Percentiles rank a stretch among this genome's conserved stretches.
phyloP scores from a whole-genome alignment of 2,888 invertebrate genomes.

The Ischnura elegans region DNA sequence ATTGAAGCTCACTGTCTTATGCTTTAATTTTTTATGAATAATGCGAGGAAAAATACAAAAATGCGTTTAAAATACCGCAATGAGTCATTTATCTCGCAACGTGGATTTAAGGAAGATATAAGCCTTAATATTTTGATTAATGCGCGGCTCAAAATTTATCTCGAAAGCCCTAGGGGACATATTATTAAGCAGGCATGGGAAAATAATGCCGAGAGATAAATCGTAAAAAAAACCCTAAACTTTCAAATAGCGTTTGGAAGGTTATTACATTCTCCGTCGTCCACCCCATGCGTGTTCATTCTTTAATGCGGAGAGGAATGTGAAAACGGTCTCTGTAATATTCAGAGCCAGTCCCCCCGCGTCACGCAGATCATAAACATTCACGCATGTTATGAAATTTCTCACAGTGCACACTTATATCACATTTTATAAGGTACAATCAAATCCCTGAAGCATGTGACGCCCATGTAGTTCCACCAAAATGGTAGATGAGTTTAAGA shows the following conservation, averaged over 20 bases:
- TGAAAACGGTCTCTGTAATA: background rate
- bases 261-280: background rate
- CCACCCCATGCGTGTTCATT: background rate
- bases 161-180: background rate
- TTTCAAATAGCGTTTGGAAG: background rate
- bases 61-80: background rate
- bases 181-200: background rate
- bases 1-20: too few relatives aligned
- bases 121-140: background rate
- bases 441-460: too few relatives aligned
- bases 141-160: background rate
- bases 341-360: background rate
- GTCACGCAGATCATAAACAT: background rate
- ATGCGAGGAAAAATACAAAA: too few relatives aligned
- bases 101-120: background rate
- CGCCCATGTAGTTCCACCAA: too few relatives aligned
- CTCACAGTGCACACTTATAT: too few relatives aligned
- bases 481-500: too few relatives aligned
- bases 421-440: too few relatives aligned
- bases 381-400: too few relatives aligned
- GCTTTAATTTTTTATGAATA: too few relatives aligned
- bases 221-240: background rate
- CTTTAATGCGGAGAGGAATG: background rate
- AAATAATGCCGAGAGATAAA: background rate
- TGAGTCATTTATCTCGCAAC: background rate